A percentile compares a stretch with the other conserved stretches of the same genome.
Evolutionary conservation across 1,140 invertebrate genomes (phyloP).

Genomic region (Drosophila lacteicornis): DNA sequence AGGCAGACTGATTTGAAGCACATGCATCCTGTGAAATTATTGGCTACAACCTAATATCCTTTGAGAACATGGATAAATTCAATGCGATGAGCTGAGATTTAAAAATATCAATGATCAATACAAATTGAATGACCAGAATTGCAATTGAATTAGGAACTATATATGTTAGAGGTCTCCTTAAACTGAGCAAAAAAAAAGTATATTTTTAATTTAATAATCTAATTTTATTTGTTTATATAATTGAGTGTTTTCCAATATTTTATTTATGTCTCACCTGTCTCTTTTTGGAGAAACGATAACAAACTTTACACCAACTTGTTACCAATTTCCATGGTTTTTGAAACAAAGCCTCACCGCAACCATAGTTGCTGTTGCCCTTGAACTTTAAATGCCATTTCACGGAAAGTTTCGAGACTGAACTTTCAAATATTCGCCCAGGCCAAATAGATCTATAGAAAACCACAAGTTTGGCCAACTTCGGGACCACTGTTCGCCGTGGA

Average conservation of each 20-base stretch:
- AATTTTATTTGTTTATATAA: too few species aligned
- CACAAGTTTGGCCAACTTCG: conserved; percentile 2
- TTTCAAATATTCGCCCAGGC: not conserved
- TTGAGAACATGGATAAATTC: too few species aligned
- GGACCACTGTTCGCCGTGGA: conserved; percentile 12
- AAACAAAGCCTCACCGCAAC: conserved; percentile 2
- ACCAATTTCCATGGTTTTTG: not conserved
- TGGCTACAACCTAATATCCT: too few species aligned
- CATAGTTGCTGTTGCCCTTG: conserved; percentile 5
- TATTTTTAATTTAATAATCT: too few species aligned
- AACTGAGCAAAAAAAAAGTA: too few species aligned
- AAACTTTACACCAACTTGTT: conserved; percentile 11
- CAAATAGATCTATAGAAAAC: not conserved
- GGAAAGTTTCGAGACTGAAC: conserved; percentile 19
- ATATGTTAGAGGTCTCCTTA: not conserved
- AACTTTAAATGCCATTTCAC: conserved; percentile 7
- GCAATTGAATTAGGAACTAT: not conserved
- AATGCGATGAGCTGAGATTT: too few species aligned
- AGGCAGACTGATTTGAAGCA: too few species aligned
- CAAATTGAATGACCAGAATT: too few species aligned
- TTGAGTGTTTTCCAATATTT: too few species aligned
- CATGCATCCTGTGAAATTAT: too few species aligned
- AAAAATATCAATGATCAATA: too few species aligned
- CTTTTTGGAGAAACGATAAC: not conserved
- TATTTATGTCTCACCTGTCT: not conserved